Conservation (phyloP, 2,888 invertebrate species). For the Himalopsyche kuldschensis region DNA sequence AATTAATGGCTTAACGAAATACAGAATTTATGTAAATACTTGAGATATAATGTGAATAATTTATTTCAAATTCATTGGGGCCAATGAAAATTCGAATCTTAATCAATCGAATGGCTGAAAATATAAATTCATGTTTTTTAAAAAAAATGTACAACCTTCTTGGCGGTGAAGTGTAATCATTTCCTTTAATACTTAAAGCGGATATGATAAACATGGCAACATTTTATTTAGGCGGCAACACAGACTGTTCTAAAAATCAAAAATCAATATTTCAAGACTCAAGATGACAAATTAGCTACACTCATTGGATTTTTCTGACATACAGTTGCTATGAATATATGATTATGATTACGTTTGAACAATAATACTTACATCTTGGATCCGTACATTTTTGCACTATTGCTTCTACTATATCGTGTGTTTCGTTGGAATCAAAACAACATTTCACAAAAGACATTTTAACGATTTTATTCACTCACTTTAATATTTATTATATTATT, state of each 20-base stretch:
- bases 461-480: not conserved
- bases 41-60: no score
- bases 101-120: no score
- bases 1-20: no score
- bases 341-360: not conserved
- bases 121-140: no score
- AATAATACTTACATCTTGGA: constrained; percentile 73
- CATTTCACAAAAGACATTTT: constrained; percentile 73
- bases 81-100: no score
- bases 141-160: no score
- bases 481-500: not conserved
- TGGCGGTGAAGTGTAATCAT: no score
- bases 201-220: constrained; percentile 4
- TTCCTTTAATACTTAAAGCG: not conserved
- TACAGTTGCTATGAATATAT: not conserved
- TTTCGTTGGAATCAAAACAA: constrained; percentile 76
- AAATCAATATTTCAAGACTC: constrained; percentile 21
- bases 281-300: not conserved
- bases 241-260: constrained; percentile 3
- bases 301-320: not conserved
- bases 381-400: constrained; percentile 80
- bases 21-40: no score
- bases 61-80: no score
- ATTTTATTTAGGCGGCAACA: constrained; percentile 30
- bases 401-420: constrained; percentile 74